Percentiles rank a stretch among this genome's conserved stretches.
Conservation (phyloP, 1,140 invertebrate genomes). For the Nebria ingens region DNA sequence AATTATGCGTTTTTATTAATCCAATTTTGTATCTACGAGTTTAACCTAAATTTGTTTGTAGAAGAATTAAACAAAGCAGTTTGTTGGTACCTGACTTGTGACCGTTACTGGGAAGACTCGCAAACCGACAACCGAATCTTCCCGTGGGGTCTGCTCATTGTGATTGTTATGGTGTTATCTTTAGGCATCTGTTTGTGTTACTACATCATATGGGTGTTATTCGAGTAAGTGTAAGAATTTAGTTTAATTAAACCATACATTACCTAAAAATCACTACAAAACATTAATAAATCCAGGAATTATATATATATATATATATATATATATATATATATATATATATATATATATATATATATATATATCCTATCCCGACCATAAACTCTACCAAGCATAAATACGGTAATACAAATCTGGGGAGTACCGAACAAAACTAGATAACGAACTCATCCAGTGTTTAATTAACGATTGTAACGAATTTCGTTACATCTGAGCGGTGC, state of each 20-base stretch:
- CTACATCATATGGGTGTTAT: conserved; percentile 81
- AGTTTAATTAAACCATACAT: no score
- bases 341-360: conserved; percentile 6
- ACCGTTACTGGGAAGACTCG: conserved; percentile 81
- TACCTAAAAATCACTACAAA: no score
- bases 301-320: no score
- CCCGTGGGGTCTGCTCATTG: conserved; percentile 65
- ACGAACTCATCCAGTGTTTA: no score
- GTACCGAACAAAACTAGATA: no score
- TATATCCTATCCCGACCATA: no score
- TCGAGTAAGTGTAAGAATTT: conserved; percentile 82
- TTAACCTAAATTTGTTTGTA: conserved; percentile 36
- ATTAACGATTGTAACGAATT: conserved; percentile 2
- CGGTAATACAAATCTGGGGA: no score
- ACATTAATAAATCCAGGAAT: background rate
- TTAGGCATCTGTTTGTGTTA: conserved; percentile 77
- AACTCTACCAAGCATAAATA: no score
- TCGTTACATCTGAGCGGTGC: no score
- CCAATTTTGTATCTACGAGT: no score
- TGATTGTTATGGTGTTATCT: conserved; percentile 64
- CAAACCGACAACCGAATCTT: conserved; percentile 61
- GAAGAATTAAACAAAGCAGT: conserved; percentile 77
- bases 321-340: no score
- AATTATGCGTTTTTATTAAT: no score
- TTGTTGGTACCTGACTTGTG: conserved; percentile 86